Percentiles rank a stretch among this genome's conserved stretches.
phyloP scores from a whole-genome alignment of 37 sponge, comb jelly and placozoan species.

The Ianthella basta region DNA sequence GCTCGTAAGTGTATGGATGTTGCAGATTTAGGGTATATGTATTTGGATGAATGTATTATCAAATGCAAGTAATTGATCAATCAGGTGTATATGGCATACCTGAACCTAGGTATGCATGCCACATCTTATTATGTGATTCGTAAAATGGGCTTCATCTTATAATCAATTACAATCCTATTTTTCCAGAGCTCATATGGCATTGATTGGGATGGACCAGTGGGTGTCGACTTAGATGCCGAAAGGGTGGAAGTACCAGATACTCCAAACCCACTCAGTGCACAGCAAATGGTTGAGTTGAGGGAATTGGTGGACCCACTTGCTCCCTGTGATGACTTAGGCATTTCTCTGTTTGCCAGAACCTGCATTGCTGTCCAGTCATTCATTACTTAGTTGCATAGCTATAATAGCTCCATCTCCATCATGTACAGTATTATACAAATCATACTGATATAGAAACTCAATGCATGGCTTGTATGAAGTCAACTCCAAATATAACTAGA shows the following conservation, averaged over 20 bases:
- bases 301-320: constrained; percentile 6
- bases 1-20: constrained; percentile 8
- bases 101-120: not conserved
- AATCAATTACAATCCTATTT: not conserved
- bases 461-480: too few relatives aligned
- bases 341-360: not conserved
- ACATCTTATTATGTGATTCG: not conserved
- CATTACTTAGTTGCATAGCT: not conserved
- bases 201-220: constrained; percentile 27
- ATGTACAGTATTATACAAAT: too few relatives aligned
- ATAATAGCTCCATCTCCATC: too few relatives aligned
- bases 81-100: too few relatives aligned
- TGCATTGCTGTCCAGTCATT: not conserved
- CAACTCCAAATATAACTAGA: too few relatives aligned
- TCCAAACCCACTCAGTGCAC: not conserved
- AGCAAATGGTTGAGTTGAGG: not conserved
- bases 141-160: not conserved
- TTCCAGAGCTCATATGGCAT: constrained; percentile 6
- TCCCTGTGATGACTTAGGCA: constrained; percentile 4
- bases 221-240: not conserved
- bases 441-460: too few relatives aligned
- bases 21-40: too few relatives aligned
- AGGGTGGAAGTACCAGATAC: not conserved
- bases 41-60: too few relatives aligned
- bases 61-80: too few relatives aligned